A percentile compares a stretch with the other conserved stretches of the same genome.
phyloP scores from a whole-genome alignment of 2,888 invertebrate genomes.

The Neoitamus cyanurus region DNA sequence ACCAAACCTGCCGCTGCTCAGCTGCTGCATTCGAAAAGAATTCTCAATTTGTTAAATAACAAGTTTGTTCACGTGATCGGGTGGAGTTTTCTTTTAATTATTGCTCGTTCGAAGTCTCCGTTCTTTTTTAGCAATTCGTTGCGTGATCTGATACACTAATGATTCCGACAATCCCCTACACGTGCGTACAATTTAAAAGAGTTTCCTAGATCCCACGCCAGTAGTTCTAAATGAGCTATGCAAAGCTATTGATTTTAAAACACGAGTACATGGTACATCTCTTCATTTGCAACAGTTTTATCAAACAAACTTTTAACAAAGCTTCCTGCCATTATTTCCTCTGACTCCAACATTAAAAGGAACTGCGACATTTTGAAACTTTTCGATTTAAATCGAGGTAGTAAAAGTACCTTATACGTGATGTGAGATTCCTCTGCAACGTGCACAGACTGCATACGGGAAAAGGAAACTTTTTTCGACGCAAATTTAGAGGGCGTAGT shows the following conservation, averaged over 20 bases:
- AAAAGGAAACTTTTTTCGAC: not conserved
- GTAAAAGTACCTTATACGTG: not conserved
- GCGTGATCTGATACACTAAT: not conserved
- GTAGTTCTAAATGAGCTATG: not conserved
- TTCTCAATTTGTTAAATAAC: no score
- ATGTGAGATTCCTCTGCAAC: not conserved
- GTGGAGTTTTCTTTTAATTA: not conserved
- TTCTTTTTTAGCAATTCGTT: not conserved
- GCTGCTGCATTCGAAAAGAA: no score
- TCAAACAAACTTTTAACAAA: not conserved
- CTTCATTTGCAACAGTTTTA: not conserved
- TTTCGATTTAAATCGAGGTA: not conserved
- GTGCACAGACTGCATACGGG: not conserved
- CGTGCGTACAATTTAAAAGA: not conserved
- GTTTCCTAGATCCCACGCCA: no score
- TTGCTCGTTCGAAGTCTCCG: not conserved
- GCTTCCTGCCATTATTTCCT: not conserved
- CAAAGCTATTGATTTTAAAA: not conserved
- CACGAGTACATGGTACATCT: no score
- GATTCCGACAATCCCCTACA: not conserved
- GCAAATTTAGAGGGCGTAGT: not conserved
- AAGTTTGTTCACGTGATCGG: no score
- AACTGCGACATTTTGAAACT: not conserved
- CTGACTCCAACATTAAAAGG: not conserved
- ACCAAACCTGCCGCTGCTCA: no score